phyloP scores from a whole-genome alignment of 1,140 invertebrate genomes.

The Ruditapes philippinarum region DNA sequence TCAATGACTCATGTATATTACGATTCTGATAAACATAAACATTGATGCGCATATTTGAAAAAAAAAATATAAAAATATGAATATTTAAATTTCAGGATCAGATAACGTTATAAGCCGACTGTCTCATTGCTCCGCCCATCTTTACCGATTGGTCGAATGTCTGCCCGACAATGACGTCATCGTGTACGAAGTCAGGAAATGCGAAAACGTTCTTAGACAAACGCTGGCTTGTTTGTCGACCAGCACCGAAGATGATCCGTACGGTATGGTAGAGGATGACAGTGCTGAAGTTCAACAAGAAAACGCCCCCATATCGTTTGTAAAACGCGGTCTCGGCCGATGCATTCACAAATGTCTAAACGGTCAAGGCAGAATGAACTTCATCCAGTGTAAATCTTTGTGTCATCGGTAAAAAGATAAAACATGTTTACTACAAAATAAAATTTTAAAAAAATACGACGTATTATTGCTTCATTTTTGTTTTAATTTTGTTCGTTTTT shows the following conservation, averaged over 20 bases:
- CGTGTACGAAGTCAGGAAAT: constrained; percentile 8
- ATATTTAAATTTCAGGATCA: constrained; percentile 51
- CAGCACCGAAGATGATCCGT: too few species aligned
- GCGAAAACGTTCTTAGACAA: constrained; percentile 31
- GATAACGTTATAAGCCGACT: background rate
- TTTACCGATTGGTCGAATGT: constrained; percentile 30
- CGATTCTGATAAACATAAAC: too few species aligned
- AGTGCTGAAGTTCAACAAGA: too few species aligned
- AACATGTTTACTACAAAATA: too few species aligned
- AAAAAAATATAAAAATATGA: too few species aligned
- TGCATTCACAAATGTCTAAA: constrained; percentile 73
- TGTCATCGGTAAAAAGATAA: constrained; percentile 72
- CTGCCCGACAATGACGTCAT: background rate
- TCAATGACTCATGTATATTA: too few species aligned
- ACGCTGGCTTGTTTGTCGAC: constrained; percentile 28
- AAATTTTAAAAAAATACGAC: too few species aligned
- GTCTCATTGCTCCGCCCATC: background rate
- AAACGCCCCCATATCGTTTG: too few species aligned
- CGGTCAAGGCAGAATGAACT: constrained; percentile 69
- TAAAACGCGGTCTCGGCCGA: constrained; percentile 67
- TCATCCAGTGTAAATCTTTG: constrained; percentile 77
- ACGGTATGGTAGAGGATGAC: background rate
- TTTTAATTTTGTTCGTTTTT: too few species aligned
- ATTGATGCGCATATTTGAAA: too few species aligned
- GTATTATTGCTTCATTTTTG: too few species aligned